phyloP scores from a whole-genome alignment of 2,888 invertebrate species.

The Morinoia aosen region DNA sequence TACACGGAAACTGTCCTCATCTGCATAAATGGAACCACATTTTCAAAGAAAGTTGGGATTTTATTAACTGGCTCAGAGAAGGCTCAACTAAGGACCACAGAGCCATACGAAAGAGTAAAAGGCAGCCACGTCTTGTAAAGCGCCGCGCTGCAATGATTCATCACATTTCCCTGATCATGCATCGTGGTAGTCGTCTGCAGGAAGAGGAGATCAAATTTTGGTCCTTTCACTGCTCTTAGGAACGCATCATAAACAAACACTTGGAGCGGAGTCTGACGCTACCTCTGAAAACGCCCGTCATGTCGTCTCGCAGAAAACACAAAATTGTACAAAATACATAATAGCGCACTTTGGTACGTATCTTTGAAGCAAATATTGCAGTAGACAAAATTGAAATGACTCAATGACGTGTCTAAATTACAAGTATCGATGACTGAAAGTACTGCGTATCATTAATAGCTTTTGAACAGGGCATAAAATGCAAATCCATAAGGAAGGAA shows the following conservation, averaged over 20 bases:
- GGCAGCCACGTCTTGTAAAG: not conserved
- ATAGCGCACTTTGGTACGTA: not conserved
- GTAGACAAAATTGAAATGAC: not conserved
- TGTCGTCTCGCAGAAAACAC: not conserved
- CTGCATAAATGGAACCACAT: no score
- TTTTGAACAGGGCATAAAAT: not conserved
- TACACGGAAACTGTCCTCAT: no score
- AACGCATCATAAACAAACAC: not conserved
- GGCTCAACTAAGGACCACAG: no score
- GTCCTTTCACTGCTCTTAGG: conserved; percentile 32
- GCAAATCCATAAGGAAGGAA: not conserved
- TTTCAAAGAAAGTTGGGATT: no score
- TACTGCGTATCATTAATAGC: not conserved
- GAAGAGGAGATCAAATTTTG: not conserved
- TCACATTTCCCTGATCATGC: not conserved
- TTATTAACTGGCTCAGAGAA: no score
- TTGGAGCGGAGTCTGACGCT: not conserved
- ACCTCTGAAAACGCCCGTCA: not conserved
- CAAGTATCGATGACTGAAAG: not conserved
- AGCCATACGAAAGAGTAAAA: not conserved
- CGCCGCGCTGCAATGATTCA: not conserved
- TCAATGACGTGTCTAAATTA: not conserved
- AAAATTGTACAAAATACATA: not conserved
- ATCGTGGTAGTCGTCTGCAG: not conserved
- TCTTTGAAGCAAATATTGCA: not conserved